phyloP scores from a whole-genome alignment of 2,888 invertebrate genomes.

The Scaptodrosophila latifasciaeformis region DNA sequence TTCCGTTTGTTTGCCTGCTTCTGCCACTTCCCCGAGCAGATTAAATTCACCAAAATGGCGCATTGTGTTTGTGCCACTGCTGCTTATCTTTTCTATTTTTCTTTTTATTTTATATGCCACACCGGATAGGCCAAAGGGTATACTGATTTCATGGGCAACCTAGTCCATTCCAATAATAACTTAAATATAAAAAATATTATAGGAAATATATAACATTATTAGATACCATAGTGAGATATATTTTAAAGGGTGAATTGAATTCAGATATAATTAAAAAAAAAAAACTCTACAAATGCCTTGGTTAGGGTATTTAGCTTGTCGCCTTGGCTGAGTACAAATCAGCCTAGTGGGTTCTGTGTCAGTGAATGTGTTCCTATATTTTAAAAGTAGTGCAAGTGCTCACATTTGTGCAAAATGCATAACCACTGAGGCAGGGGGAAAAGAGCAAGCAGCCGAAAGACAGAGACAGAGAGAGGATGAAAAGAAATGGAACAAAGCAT shows the following conservation, averaged over 20 bases:
- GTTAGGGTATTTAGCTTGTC: no score
- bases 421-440: constrained; percentile 18
- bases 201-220: no score
- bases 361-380: constrained; percentile 9
- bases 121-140: no score
- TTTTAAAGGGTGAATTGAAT: no score
- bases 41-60: constrained; percentile 50
- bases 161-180: no score
- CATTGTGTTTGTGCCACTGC: constrained; percentile 48
- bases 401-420: constrained; percentile 51
- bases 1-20: constrained; percentile 43
- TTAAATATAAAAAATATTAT: no score
- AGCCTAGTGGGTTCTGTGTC: constrained; percentile 16
- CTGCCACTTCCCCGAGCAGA: constrained; percentile 25
- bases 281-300: no score
- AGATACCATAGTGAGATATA: no score
- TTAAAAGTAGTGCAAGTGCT: constrained; percentile 43
- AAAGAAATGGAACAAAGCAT: not conserved
- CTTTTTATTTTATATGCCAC: no score
- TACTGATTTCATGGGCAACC: no score
- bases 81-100: constrained; percentile 35
- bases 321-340: constrained; percentile 4
- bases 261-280: no score
- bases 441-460: constrained; percentile 17
- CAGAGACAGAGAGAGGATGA: no score